Percentiles rank a stretch among this genome's conserved stretches.
These are phyloP conservation scores for Narcine bancroftii DNA, from an alignment of 2,113 vertebrate species.

Conservation along the genomic window DNA sequence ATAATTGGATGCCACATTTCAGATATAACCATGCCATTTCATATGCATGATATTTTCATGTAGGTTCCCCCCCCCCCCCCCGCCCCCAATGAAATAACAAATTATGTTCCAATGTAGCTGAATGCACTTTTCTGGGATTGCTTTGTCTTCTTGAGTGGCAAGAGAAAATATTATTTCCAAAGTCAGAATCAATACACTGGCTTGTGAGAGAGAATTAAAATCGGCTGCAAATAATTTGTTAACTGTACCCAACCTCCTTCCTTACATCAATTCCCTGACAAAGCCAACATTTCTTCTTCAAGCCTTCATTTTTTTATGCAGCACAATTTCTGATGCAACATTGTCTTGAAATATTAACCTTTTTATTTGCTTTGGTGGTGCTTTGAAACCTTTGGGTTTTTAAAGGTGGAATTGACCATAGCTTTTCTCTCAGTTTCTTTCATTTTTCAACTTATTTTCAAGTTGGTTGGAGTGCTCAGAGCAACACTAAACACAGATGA, in stretches of 20 bases:
- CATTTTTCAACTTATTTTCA: conserved; percentile 13
- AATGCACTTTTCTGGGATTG: neutral
- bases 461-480: neutral
- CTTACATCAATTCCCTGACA: neutral
- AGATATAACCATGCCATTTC: neutral
- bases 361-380: neutral
- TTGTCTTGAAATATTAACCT: neutral
- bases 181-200: neutral
- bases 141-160: neutral
- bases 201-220: neutral
- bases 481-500: neutral
- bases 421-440: neutral
- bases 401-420: conserved; percentile 12
- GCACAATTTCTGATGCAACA: neutral
- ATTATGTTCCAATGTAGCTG: neutral
- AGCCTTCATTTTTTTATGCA: neutral
- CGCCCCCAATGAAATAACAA: neutral
- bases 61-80: neutral
- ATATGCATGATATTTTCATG: too few species aligned
- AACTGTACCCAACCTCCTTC: neutral
- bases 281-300: too few species aligned
- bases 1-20: neutral
- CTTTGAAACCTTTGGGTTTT: neutral
- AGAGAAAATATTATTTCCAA: neutral
- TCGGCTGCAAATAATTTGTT: neutral